phyloP scores from a whole-genome alignment of 2,797 vertebrate genomes.

The Phylloscopus collybita region DNA sequence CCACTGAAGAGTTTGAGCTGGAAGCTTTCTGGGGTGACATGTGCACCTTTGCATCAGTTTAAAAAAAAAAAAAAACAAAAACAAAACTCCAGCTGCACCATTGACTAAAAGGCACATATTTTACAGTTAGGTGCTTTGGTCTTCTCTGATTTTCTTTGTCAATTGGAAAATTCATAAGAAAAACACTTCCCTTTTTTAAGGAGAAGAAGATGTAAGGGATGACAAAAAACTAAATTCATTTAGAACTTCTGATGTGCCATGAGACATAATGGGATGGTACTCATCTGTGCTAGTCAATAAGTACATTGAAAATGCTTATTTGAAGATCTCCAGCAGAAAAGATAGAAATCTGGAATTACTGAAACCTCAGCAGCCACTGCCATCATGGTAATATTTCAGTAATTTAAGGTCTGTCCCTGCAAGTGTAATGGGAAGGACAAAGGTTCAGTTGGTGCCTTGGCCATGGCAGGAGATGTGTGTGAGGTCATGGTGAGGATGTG shows the following conservation, averaged over 20 bases:
- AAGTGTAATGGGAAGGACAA: not conserved
- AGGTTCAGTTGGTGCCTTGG: not conserved
- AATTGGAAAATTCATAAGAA: not conserved
- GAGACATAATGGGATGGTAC: not conserved
- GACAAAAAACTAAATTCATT: not conserved
- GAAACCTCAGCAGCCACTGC: not conserved
- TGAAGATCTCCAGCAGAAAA: not conserved
- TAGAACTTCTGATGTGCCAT: not conserved
- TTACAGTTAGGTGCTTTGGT: not conserved
- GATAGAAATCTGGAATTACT: not conserved
- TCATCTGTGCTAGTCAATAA: rapidly evolving
- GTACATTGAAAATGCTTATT: not conserved
- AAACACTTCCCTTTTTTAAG: not conserved
- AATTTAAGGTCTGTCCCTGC: not conserved
- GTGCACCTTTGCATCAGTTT: not conserved
- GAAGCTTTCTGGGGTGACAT: not conserved
- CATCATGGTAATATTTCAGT: not conserved
- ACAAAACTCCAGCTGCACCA: not conserved
- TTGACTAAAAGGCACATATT: not conserved
- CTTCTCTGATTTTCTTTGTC: not conserved
- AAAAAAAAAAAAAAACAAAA: not conserved
- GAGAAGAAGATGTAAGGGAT: not conserved
- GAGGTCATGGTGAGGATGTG: rapidly evolving
- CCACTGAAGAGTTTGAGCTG: not conserved
- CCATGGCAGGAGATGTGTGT: rapidly evolving